Conservation (phyloP, 2,113 vertebrate genomes). For the Pollimyrus isidori region DNA sequence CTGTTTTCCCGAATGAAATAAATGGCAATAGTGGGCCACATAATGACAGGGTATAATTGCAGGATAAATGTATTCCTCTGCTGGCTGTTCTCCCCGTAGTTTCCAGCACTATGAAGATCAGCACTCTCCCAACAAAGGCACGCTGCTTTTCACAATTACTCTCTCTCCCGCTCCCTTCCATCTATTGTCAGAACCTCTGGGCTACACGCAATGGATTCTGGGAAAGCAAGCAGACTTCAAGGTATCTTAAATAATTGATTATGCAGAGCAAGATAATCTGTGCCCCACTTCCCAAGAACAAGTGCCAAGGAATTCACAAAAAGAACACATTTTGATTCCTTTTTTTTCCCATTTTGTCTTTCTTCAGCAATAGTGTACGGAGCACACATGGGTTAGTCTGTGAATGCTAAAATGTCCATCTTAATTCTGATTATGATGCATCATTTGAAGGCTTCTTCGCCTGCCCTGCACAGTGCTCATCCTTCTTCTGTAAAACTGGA, state of each 20-base stretch:
- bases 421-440: neutral
- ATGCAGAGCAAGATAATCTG: slow-evolving; percentile 11
- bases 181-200: slow-evolving; percentile 4
- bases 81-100: neutral
- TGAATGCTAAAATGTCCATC: neutral
- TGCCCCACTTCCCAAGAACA: slow-evolving; percentile 12
- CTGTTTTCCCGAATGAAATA: neutral
- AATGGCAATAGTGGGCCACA: neutral
- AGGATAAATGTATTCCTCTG: neutral
- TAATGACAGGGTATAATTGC: slow-evolving; percentile 3
- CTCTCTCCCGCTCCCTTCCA: neutral
- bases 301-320: slow-evolving; percentile 8
- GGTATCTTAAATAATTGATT: slow-evolving; percentile 23
- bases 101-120: neutral
- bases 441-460: neutral
- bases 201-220: slow-evolving; percentile 7
- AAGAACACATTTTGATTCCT: neutral
- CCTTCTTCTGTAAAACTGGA: neutral
- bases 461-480: neutral
- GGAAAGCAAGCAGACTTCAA: slow-evolving; percentile 18
- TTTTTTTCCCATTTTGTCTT: neutral
- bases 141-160: neutral
- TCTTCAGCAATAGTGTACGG: neutral
- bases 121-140: neutral
- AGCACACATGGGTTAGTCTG: neutral